Evolutionary conservation across 2,797 vertebrate genomes (phyloP), one percentile per base, ranked within the genome.

Genomic region (Acipenser ruthenus): DNA sequence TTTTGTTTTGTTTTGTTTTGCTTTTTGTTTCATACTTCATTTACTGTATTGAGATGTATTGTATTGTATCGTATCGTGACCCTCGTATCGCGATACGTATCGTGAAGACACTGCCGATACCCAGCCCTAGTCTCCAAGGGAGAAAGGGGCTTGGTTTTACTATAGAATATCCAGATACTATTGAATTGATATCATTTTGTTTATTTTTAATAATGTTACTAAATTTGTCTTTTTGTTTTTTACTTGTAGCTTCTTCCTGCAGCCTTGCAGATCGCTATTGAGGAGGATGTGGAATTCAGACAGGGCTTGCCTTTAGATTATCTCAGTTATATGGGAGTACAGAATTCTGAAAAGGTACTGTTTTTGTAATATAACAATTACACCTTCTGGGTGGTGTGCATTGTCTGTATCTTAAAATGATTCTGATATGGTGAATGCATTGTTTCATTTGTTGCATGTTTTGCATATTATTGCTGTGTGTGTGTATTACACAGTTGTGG

Each of bases 281-380:
- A 99, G 74, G 96, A 99, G 70, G 93, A 97, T 0, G 85, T 95
- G 68, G 95, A 95, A 67, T 99, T 92, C 72, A 87, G 97, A 47
- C 85, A 77, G 66, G 96, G 97, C 0, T 89, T 99, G 68, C 96
- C 97, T 10, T 76, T 92, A 58, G 94, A 93, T 75, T 98, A 94
- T 77, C 74, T 97, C 74, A 81, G 80, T 0, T 99, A 94, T 75
- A 99, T 96, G 94, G 97, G 97, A 1, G 91, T 96, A 0, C 86
- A 95, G 78, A 91, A 97, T 75, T 93, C 91, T 0, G 97, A 99
- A 9, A 89, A 86, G 78, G 72, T 82, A 37, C 23, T 37, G 70
- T 67, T 7, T 37, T 68, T 10, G 2, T 37, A 37, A 37, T 37
- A 4, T 37, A 37, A 37, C 23, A 37, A 37, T 37, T 37, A 37